Base-by-base conservation (phyloP, 1,140 invertebrate species). In the Drosophila trapezifrons region DNA sequence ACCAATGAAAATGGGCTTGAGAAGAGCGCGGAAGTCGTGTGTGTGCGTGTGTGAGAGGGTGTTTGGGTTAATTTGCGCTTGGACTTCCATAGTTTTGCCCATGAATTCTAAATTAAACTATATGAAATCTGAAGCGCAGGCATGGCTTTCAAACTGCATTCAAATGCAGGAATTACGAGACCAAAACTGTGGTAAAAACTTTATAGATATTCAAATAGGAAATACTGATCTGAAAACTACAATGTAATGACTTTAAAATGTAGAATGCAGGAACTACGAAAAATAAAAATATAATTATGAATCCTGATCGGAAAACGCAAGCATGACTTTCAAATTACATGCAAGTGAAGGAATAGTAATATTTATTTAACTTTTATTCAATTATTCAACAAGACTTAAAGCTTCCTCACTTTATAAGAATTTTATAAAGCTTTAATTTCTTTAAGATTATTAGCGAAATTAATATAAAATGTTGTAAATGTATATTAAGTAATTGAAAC, bases 61-160 rank as follows among this genome's bases (percentile, higher is more conserved):
- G 67, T 71, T 57, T 75, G 72, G 45, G 55, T 79, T 86, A 87
- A 86, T 87, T 86, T 86, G 64, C 66, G 76, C 79, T 79, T 82
- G 42, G 43, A 76, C 78, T 69, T 65, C 57, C 47, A 78, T 75
- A 70, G 47, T 59, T 70, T 64, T 87, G 82, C 60, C 83, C 82
- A 73, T 86, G 79, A 82, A 86, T 81, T 76, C 47, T 72, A 57
- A 86, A 86, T 86, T 78, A 63, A 85, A 76, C 43, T 67, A 76
- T 51, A 71, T 71, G 55, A 51, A 71, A 76, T 52, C 43, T 27
- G 40, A 49, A 73, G 35, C 64, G 42, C 35, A 29, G 42, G 29
- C 9, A 20, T 17, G 65, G 37, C 45, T 57, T 12, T 66, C 42
- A 62, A 64, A 63, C 57, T 72, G 43, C 45, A 72, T 46, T 60